These are phyloP conservation scores for Tretioscincus oriximinensis DNA, from an alignment of 2,113 vertebrate species.

Conservation along the genomic window DNA sequence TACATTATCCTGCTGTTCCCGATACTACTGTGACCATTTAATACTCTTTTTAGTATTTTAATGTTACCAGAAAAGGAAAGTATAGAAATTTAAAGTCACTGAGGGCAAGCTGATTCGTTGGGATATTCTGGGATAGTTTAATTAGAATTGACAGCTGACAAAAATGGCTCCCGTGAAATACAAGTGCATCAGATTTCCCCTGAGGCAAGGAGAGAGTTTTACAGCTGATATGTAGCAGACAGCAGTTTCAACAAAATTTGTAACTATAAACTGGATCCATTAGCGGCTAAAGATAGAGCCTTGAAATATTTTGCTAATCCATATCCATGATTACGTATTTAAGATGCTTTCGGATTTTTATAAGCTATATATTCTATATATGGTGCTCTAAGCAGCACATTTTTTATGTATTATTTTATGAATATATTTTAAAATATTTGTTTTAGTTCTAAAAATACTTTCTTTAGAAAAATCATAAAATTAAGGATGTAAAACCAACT, in stretches of 20 bases:
- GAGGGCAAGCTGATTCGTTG: constrained; percentile 3
- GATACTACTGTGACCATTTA: background rate
- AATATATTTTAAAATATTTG: background rate
- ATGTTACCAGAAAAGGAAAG: background rate
- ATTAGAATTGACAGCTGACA: constrained; percentile 18
- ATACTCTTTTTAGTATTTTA: background rate
- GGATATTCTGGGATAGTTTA: constrained; percentile 11
- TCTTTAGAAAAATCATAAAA: constrained; percentile 12
- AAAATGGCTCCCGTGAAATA: background rate
- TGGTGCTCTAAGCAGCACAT: background rate
- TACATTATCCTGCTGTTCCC: background rate
- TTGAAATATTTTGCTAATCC: constrained; percentile 28
- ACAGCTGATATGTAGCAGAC: constrained; percentile 39
- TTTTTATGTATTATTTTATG: background rate
- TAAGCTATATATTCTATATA: fast-evolving
- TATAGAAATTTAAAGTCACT: background rate
- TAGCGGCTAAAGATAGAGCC: constrained; percentile 19
- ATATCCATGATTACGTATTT: constrained; percentile 6
- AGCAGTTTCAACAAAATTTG: constrained; percentile 21
- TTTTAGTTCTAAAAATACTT: background rate
- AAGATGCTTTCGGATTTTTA: constrained; percentile 9
- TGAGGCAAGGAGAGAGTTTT: constrained; percentile 56
- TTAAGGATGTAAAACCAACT: background rate
- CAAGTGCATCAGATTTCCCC: constrained; percentile 5
- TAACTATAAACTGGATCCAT: constrained; percentile 13